Conservation (phyloP, 2,888 invertebrate genomes). For the Icerya purchasi region DNA sequence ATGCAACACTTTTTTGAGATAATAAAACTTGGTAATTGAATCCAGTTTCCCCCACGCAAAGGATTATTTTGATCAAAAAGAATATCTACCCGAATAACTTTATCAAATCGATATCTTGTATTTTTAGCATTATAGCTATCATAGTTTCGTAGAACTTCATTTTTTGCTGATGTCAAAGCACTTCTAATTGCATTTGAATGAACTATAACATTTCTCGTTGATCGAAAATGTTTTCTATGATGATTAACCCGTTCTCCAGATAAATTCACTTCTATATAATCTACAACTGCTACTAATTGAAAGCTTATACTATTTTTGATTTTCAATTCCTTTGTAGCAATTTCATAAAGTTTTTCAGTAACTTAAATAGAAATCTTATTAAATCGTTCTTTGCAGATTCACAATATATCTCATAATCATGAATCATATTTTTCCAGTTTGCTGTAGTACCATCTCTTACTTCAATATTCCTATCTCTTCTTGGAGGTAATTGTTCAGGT, state of each 20-base stretch:
- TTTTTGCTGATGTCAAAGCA: background rate
- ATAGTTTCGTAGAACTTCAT: background rate
- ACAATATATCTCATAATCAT: background rate
- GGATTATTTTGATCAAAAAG: background rate
- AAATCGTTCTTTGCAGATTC: background rate
- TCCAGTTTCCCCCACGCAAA: background rate
- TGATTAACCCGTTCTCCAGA: background rate
- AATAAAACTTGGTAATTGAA: background rate
- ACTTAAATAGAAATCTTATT: background rate
- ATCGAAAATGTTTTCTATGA: background rate
- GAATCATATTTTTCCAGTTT: background rate
- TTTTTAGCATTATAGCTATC: background rate
- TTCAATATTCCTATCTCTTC: background rate
- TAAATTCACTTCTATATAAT: background rate
- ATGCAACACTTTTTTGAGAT: background rate
- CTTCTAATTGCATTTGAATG: background rate
- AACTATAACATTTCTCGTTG: background rate
- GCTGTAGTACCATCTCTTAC: background rate
- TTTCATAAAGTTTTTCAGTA: background rate
- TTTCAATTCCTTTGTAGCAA: background rate
- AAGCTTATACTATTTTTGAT: background rate
- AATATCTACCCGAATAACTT: background rate
- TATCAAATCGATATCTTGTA: background rate
- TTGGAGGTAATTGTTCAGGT: background rate
- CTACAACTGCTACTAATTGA: background rate